A percentile compares a stretch with the other conserved stretches of the same genome.
Conservation (phyloP, 2,113 vertebrate species). For the Gallinago jamesoni region DNA sequence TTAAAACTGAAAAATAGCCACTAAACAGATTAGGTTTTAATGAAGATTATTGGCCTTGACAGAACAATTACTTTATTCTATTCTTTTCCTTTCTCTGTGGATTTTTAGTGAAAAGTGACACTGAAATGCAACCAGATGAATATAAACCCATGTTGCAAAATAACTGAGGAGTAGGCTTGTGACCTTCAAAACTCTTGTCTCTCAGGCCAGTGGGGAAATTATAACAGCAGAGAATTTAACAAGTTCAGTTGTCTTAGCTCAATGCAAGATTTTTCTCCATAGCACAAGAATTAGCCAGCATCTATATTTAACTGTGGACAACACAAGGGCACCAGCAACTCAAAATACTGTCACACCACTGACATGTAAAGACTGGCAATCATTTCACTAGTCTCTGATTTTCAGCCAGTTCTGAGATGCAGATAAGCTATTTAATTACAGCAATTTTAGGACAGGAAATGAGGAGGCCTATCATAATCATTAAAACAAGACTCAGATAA, state of each 20-base stretch:
- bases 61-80: neutral
- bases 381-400: neutral
- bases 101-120: neutral
- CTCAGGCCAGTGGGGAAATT: neutral
- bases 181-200: neutral
- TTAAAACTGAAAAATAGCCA: neutral
- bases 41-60: neutral
- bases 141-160: neutral
- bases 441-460: conserved; percentile 29
- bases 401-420: neutral
- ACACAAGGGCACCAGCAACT: neutral
- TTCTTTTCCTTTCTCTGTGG: neutral
- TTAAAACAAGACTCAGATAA: neutral
- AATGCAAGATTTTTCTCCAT: neutral
- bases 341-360: neutral
- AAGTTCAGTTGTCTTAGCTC: neutral
- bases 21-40: conserved; percentile 14
- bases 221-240: neutral
- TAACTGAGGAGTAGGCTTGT: neutral
- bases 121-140: neutral
- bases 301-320: neutral
- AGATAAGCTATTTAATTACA: conserved; percentile 29
- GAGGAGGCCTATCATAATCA: neutral
- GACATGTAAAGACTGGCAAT: neutral
- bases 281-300: neutral